Evolutionary conservation across 2,888 invertebrate species (phyloP).

Genomic region (Orchesellides sinensis): DNA sequence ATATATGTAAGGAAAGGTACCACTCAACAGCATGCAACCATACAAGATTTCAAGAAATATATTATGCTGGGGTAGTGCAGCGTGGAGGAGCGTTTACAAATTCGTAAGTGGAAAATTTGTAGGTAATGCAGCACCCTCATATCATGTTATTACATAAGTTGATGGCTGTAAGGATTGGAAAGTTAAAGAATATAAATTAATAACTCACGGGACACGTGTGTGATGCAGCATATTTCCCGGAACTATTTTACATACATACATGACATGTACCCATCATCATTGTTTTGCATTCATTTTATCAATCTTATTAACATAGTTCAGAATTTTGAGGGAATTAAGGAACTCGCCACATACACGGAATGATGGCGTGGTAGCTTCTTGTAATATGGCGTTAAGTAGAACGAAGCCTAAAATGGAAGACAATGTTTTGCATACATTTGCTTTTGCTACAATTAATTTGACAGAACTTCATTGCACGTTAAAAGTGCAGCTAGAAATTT

Average conservation of each 20-base stretch:
- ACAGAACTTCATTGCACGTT: too few relatives aligned
- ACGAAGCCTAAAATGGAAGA: too few relatives aligned
- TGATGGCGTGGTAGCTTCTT: neutral
- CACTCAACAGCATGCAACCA: neutral
- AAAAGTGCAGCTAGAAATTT: too few relatives aligned
- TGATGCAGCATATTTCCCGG: conserved; percentile 21
- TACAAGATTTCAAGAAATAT: neutral
- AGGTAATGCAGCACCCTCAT: neutral
- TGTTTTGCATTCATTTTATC: too few relatives aligned
- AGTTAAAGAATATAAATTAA: conserved; percentile 27
- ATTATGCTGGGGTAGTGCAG: neutral
- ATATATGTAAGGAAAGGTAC: neutral
- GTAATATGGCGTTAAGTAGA: conserved; percentile 17
- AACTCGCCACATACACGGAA: neutral
- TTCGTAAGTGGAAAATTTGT: conserved; percentile 15
- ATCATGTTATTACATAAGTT: neutral
- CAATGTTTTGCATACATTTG: too few relatives aligned
- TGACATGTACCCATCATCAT: too few relatives aligned
- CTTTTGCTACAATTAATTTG: too few relatives aligned
- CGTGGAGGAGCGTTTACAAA: neutral
- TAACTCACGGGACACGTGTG: neutral
- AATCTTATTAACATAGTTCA: too few relatives aligned
- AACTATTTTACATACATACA: conserved; percentile 22
- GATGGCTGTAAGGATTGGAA: conserved; percentile 20
- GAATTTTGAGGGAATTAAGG: conserved; percentile 2